These are phyloP conservation scores for Cydia fagiglandana DNA, from an alignment of 1,140 invertebrate species.

Conservation along the genomic window DNA sequence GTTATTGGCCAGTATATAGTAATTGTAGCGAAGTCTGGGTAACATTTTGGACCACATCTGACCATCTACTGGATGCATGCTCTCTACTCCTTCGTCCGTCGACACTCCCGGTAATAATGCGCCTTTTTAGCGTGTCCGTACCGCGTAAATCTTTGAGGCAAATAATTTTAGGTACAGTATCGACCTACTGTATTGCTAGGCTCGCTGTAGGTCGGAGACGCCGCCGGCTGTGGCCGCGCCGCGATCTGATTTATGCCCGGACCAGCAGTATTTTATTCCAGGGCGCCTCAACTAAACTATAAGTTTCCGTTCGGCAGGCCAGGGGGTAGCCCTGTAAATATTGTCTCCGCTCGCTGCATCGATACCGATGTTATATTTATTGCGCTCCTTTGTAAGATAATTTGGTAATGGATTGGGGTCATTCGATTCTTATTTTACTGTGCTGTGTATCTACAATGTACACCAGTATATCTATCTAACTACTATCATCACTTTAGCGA, in stretches of 20 bases:
- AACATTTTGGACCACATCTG: no score
- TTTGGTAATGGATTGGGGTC: conserved; percentile 73
- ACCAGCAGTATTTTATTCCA: conserved; percentile 76
- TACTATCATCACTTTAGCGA: no score
- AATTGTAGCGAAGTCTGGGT: no score
- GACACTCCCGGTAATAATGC: no score
- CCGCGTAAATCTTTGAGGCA: no score
- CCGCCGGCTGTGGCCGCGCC: conserved; percentile 67
- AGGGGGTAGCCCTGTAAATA: conserved; percentile 76
- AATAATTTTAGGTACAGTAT: conserved; percentile 41
- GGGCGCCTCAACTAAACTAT: conserved; percentile 78
- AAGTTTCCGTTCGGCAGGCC: conserved; percentile 77
- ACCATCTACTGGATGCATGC: no score
- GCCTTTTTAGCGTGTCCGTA: no score
- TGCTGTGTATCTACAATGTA: conserved; percentile 32
- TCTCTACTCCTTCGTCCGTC: no score
- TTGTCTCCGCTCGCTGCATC: conserved; percentile 71
- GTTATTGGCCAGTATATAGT: no score
- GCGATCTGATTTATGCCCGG: conserved; percentile 72
- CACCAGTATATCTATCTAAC: not conserved
- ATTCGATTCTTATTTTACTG: conserved; percentile 50
- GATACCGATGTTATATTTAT: conserved; percentile 75
- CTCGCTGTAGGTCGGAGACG: not conserved
- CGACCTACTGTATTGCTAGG: not conserved
- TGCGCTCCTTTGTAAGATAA: conserved; percentile 68